Evolutionary conservation across 2,888 invertebrate species (phyloP), one percentile per base, ranked within the genome.

Genomic region (Saturnia japonica): DNA sequence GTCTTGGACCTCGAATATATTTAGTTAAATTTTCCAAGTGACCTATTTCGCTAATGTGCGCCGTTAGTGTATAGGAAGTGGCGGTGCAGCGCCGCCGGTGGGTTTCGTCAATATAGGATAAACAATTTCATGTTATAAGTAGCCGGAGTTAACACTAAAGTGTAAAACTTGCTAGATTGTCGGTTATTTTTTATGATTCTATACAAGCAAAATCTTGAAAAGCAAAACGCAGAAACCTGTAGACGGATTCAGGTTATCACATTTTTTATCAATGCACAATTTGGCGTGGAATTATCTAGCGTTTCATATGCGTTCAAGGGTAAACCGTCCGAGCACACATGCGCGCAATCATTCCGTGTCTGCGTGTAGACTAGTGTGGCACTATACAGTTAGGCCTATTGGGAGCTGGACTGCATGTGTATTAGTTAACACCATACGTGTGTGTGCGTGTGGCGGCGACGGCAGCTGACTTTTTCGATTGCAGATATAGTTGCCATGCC

Each of bases 241-340:
- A 79, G 73, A 76, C 78, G 77, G 83, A 86, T 88, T 88, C 87
- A 85, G 86, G 88, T 90, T 91, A 90, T 90, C 88, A 85, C 80
- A 83, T 88, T 89, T 75, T 91, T 93, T 91, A 91, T 93, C 90
- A 91, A 91, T 90, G 89, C 91, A 91, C 88, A 90, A 91, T 90
- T 91, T 83, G 83, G 85, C 79, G 84, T 74, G 80, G 83, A 85
- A 88, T 89, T 88, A 89, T 91, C 89, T 90, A 90, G 86, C 86
- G 87, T 85, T 88, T 88, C 90, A 88, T 86, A 89, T 86, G 86
- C 88, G 89, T 86, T 91, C 93, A 93, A 93, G 93, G 93, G 91
- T 91, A 93, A 90, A 89, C 86, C 85, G 88, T 83, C 86, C 88
- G 88, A 84, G 79, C 90, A 84, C 88, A 88, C 87, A 86, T 86